Base-by-base conservation (phyloP, 2,888 invertebrate species). In the Nowickia ferox region DNA sequence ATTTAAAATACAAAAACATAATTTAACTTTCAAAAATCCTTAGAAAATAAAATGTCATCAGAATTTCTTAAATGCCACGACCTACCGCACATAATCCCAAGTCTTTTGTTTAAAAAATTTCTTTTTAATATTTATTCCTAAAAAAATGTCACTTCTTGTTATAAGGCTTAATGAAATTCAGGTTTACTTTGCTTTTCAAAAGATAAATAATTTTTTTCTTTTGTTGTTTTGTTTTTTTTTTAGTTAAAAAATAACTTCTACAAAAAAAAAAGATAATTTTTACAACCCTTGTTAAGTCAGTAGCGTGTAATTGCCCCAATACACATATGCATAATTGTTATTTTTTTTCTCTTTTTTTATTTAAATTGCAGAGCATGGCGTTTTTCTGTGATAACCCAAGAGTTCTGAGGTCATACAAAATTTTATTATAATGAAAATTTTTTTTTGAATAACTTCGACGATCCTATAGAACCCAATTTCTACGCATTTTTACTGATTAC, bases 21-120 rank as follows among this genome's bases (percentile, higher is more conserved):
- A 79, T 57, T n/a, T 42, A 74, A 57, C 15, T 40, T 59, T 38
- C 2, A 46, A 66, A 71, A 71, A 75, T 82, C 71, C 51, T 66
- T 40, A 66, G 68, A 68, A 86, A 22, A 61, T 19, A 76, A 78
- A 79, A 76, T 63, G 76, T 83, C 79, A 75, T 53, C 48, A 40
- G 42, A 44, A 42, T 68, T 48, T 71, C 15, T 51, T 53, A 61
- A 72, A 66, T 66, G 42, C 17, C 53, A 63, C 59, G 65, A 84
- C 83, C 83, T 84, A 84, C 83, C 83, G 77, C 77, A 84, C 59
- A 77, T 66, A 61, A 78, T 72, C 51, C 66, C 4, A 40, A 78
- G 59, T 57, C 55, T 77, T 48, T 69, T 66, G 46, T 72, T 65
- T 65, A n/a, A 1, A 22, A 2, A 55, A 46, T 0, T 55, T 17